Conservation (phyloP, 2,113 vertebrate genomes). For the Argyrosomus japonicus region DNA sequence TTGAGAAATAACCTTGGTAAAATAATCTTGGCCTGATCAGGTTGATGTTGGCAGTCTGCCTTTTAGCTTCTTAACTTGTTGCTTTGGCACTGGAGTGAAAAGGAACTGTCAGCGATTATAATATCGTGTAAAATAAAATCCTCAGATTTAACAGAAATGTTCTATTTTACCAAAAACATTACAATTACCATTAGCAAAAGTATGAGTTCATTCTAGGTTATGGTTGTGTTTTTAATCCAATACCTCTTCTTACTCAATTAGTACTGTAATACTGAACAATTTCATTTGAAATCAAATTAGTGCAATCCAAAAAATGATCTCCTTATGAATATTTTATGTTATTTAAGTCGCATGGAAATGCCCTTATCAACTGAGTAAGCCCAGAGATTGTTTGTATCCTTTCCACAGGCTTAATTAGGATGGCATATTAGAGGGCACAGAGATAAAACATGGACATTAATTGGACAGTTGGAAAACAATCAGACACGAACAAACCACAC, state of each 20-base stretch:
- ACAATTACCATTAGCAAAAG: neutral
- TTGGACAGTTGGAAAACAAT: conserved; percentile 51
- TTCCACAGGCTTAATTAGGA: conserved; percentile 50
- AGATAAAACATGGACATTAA: conserved; percentile 60
- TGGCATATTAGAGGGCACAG: conserved; percentile 51
- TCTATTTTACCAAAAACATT: neutral
- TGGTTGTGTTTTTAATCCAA: conserved; percentile 13
- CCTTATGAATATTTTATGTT: conserved; percentile 40
- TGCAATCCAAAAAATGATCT: conserved; percentile 5
- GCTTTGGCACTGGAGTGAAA: neutral
- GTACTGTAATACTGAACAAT: neutral
- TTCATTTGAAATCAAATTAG: conserved; percentile 36
- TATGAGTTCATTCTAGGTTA: neutral
- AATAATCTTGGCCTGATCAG: neutral
- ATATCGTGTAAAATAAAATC: neutral
- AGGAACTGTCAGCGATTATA: neutral
- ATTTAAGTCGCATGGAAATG: conserved; percentile 31
- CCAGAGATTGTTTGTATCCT: conserved; percentile 5
- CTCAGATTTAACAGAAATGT: neutral
- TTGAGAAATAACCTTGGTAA: neutral
- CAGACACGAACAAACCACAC: conserved; percentile 39
- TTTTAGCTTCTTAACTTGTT: neutral
- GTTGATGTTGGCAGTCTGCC: neutral
- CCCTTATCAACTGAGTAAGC: conserved; percentile 38
- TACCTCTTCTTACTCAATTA: conserved; percentile 12